These are phyloP conservation scores for Alviniconcha marisindica DNA, from an alignment of 1,140 invertebrate genomes.

Conservation along the genomic window DNA sequence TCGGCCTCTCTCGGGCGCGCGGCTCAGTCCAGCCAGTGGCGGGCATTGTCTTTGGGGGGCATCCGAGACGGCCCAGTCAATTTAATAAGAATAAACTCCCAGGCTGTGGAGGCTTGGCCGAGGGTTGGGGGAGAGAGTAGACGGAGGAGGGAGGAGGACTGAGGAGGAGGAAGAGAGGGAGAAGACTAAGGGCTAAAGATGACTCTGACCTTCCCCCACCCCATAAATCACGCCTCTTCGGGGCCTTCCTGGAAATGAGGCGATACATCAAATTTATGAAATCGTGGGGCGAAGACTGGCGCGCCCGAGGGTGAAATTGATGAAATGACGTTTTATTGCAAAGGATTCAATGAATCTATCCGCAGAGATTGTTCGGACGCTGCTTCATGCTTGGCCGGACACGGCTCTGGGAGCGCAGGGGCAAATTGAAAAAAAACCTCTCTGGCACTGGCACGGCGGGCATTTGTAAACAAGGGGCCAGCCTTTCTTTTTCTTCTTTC, in stretches of 20 bases:
- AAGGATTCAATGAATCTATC: constrained; percentile 45
- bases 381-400: constrained; percentile 31
- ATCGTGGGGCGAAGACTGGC: constrained; percentile 24
- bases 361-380: constrained; percentile 26
- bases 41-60: neutral
- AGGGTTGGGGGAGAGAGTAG: neutral
- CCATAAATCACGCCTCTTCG: constrained; percentile 34
- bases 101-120: neutral
- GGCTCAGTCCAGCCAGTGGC: neutral
- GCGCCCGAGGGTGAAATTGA: constrained; percentile 38
- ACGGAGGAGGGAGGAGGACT: no score
- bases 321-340: constrained; percentile 44
- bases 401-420: neutral
- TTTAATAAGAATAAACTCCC: constrained; percentile 35
- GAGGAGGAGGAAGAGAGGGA: neutral
- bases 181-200: neutral
- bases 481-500: no score
- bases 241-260: constrained; percentile 31
- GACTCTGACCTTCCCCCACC: constrained; percentile 23
- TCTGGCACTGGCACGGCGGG: constrained; percentile 10
- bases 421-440: constrained; percentile 35
- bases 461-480: constrained; percentile 28
- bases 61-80: constrained; percentile 22
- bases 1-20: neutral
- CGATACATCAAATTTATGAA: constrained; percentile 45